Base-by-base conservation (phyloP, 2,113 vertebrate species). In the Mormyrus iriodes region DNA sequence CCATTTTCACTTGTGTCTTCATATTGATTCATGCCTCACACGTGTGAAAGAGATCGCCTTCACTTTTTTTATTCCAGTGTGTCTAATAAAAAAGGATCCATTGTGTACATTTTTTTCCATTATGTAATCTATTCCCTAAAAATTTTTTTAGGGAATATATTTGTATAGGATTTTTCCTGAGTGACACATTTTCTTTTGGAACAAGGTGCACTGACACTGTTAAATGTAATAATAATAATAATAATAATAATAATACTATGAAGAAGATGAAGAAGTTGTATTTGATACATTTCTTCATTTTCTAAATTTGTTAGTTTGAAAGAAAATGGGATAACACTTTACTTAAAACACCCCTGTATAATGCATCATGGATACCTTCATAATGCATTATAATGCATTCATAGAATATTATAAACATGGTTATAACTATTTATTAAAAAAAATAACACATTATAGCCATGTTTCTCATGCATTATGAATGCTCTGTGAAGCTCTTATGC, bases 1-100 rank as follows among this genome's bases (percentile, higher is more conserved):
- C 94, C 93, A 94, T 92, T 95, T 94, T 94, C 92, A 95, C 94
- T 94, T 92, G 95, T 93, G 92, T 93, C 93, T 93, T 94, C 93
- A 90, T 94, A 94, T 96, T 95, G 94, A 95, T 95, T 95, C 94
- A 91, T 91, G 90, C 21, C 15, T 19, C 55, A 88, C 35, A 24
- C 2, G 35, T 65, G 24, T 49, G 1, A 44, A n/a, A 65, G 86
- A 65, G 19, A 55, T 42, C 13, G 24, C 91, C 91, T 89, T 92
- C 61, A 90, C 92, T 89, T 76, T 61, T 90, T 84, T 85, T 27
- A 53, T 2, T 39, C 49, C 12, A 5, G 27, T 53, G 12, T 31
- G 24, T 49, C 46, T 49, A 27, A 85, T 51, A 49, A 49, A 49
- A 85, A 84, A 84, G 2, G 24, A 46, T 42, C 42, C 17, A 39